Evolutionary conservation across 1,140 invertebrate species (phyloP), one percentile per base, ranked within the genome.

Genomic region (Pomacea maculata): DNA sequence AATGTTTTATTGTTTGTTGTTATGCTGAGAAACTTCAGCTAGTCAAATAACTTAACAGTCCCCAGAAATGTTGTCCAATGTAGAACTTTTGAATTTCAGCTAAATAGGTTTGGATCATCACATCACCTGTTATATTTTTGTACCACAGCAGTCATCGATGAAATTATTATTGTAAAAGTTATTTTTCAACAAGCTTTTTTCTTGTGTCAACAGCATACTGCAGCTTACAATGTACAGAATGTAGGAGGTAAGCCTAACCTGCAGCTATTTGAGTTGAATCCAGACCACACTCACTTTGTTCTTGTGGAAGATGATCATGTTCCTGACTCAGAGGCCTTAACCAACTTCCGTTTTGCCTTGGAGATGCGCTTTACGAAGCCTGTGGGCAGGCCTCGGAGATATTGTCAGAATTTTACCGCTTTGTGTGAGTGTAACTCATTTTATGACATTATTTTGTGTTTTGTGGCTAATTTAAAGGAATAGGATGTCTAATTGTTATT

Each of bases 221-320:
- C 57, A 61, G 70, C 61, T 7, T 72, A 78, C 19, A 29, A 57
- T 34, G 80, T 87, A 21, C 80, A 79, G 21, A 87, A 88, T 63
- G 77, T 79, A 15, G 85, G 87, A 5, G 78, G 81, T 19, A 86
- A 85, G 64, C 81, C 82, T 15, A 72, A 75, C 17, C 64, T 75
- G 19, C 81, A 86, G 15, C 80, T 80, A 3, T 86, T 85, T 74
- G 89, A 91, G 54, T 73, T 91, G 70, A 91, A 91, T 81, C 86
- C 89, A 17, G 84, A 89, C 76, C 90, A 91, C 78, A 90, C 86
- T n/a, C 88, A 90, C 80, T 89, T 88, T 75, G 84, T 91, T 8
- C 81, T 91, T 14, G 78, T 87, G 45, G 87, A 89, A n/a, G 86
- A 88, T 45, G 79, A 72, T 17, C 78, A 25, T 0, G 29, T 65